Percentiles rank a stretch among this genome's conserved stretches.
phyloP scores from a whole-genome alignment of 2,797 vertebrate genomes.

The Phaenicophaeus curvirostris region DNA sequence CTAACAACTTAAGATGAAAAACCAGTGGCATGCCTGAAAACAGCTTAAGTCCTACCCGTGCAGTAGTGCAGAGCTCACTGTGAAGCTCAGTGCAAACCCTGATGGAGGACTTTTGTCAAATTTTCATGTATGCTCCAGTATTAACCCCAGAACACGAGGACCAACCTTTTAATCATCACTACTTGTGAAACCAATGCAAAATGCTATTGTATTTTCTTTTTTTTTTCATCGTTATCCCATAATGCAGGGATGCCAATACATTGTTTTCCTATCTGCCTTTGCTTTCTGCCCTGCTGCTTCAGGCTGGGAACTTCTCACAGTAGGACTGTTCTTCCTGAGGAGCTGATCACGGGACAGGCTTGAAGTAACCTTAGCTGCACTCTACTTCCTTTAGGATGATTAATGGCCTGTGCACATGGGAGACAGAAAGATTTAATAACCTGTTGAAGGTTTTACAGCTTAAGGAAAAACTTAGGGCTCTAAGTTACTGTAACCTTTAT shows the following conservation, averaged over 20 bases:
- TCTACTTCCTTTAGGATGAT: background rate
- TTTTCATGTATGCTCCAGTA: background rate
- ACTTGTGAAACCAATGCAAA: background rate
- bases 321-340: background rate
- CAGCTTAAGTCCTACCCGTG: background rate
- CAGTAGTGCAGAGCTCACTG: background rate
- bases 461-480: background rate
- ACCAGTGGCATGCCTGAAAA: background rate
- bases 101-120: background rate
- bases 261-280: background rate
- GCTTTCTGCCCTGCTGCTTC: background rate
- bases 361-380: background rate
- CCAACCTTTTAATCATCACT: background rate
- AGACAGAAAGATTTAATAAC: background rate
- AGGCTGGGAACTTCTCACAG: background rate
- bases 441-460: background rate
- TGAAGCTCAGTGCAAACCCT: background rate
- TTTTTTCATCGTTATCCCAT: rapidly evolving
- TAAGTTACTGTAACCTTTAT: background rate
- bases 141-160: background rate
- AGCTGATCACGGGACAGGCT: background rate
- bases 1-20: background rate
- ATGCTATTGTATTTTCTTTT: background rate
- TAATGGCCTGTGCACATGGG: background rate
- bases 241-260: background rate